Base-by-base conservation (phyloP, 2,888 invertebrate genomes). In the Blera fallax region DNA sequence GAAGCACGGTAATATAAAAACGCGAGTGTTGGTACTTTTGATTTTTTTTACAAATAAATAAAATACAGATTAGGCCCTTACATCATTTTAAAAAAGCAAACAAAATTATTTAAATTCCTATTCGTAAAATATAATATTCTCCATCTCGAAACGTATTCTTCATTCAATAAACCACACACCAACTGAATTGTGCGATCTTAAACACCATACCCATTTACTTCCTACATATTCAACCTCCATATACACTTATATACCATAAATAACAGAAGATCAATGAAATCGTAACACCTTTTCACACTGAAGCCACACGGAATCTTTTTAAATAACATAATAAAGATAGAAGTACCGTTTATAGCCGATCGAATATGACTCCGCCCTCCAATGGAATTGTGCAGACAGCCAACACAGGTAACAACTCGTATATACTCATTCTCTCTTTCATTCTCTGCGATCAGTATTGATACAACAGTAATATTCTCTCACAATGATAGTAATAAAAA, bases 181-280 rank as follows among this genome's bases (percentile, higher is more conserved):
- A 70, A 37, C 34, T 72, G 52, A 72, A 60, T 64, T 56, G 34
- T 76, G 70, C 54, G 65, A 83, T 78, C 58, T 54, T 8, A 62
- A 76, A 76, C 70, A 27, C 81, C 58, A 58, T 64, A 58, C 43
- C 72, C 43, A 85, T 77, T 69, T 76, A 76, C 76, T 85, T 85
- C 70, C 76, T 79, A 76, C 69, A 84, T 84, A 78, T 62, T 56
- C 43, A 65, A 43, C 69, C 54, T 18, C 56, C 45, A 52, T 29
- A 16, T 37, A 45, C 32, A 27, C 16, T 62, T 62, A 54, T 72
- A 54, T 29, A 52, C 24, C 70, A 70, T 80, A 85, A 85, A 85
- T 72, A 76, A 80, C 67, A n/a, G 60, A 77, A 76, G 58, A 80
- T 85, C 76, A 80, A 85, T 85, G 80, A 76, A 85, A 76, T 85